phyloP scores from a whole-genome alignment of 2,113 vertebrate genomes.

The Caretta caretta region DNA sequence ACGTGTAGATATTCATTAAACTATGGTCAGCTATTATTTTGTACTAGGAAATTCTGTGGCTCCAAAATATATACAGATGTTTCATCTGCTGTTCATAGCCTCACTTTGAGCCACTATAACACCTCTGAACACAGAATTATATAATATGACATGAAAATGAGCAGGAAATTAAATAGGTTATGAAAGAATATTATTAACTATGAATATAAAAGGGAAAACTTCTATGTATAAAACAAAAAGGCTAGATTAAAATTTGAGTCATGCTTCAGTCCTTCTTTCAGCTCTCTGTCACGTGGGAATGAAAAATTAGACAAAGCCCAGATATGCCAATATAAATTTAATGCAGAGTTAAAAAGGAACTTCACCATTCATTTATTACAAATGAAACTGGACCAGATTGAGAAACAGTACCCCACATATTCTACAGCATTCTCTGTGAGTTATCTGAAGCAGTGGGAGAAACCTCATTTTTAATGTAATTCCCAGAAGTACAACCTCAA shows the following conservation, averaged over 20 bases:
- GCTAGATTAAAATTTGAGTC: background rate
- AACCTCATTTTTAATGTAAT: background rate
- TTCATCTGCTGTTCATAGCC: background rate
- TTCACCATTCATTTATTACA: background rate
- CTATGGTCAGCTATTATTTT: background rate
- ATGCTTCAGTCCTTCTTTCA: background rate
- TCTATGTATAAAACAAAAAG: background rate
- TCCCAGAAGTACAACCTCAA: background rate
- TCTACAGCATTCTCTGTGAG: background rate
- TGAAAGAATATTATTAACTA: background rate
- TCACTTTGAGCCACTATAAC: background rate
- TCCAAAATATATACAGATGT: background rate
- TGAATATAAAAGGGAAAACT: background rate
- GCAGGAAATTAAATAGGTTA: conserved; percentile 12
- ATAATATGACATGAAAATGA: conserved; percentile 10
- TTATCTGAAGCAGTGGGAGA: background rate
- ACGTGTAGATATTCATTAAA: background rate
- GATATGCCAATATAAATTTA: background rate
- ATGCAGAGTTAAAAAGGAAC: background rate
- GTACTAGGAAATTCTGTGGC: background rate
- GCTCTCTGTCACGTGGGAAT: background rate
- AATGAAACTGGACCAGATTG: background rate
- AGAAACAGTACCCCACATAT: background rate
- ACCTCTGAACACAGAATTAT: background rate
- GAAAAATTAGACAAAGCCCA: background rate